Evolutionary conservation across 2,888 invertebrate genomes (phyloP), one percentile per base, ranked within the genome.

Genomic region (Cheilosia vulpina): DNA sequence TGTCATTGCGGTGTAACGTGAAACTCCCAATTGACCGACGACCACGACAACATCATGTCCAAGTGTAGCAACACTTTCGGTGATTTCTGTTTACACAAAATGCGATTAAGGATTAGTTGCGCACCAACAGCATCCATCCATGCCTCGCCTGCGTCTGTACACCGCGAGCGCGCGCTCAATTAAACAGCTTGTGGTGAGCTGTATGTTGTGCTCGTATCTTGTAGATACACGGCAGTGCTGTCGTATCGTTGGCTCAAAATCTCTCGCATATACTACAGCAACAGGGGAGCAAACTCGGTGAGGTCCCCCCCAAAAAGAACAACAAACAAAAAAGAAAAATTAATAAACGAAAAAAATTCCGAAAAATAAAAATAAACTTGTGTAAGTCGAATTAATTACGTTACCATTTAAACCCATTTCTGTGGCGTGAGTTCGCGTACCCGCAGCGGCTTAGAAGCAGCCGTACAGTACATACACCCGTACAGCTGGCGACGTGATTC

Each of bases 31-130:
- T 65, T 60, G 55, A 71, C 66, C 55, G 19, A 69, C 68, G 57
- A 47, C 45, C 34, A 47, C 81, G 72, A 83, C 83, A 85, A 81
- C 81, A 81, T 72, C 76, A 68, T 85, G 85, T 81, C 81, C 85
- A 81, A 81, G 66, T 85, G 81, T 81, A 85, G 76, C 80, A 81
- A 85, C 81, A 85, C 85, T 85, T 85, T 85, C 81, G 81, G 76
- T 77, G 81, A 85, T 85, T 81, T 81, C 68, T 85, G 85, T 85
- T 81, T 85, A 85, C 77, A 81, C 81, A 85, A 81, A 85, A 81
- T 73, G 80, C 85, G 85, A 85, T 85, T 85, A 85, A 85, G 85
- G 85, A 85, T 85, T 81, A 81, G 85, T 84, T 84, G 84, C 84
- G 80, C 75, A 76, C 69, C 69, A 66, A 53, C 69, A 58, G 34